Conservation (phyloP, 2,888 invertebrate species). For the Andrena fulva region DNA sequence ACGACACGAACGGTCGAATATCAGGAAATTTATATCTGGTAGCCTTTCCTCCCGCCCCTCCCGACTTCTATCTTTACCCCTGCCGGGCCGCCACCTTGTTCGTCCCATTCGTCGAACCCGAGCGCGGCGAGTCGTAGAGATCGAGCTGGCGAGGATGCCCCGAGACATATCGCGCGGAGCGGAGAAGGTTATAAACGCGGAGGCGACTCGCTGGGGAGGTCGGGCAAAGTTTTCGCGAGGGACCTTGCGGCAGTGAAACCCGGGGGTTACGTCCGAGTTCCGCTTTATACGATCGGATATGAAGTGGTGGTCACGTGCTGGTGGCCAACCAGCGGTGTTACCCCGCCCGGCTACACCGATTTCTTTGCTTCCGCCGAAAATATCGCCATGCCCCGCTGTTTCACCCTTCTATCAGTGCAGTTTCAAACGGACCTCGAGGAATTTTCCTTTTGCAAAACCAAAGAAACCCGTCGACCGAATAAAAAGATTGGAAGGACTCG, state of each 20-base stretch:
- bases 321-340: conserved; percentile 57
- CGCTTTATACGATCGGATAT: conserved; percentile 72
- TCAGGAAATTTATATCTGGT: conserved; percentile 87
- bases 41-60: conserved; percentile 71
- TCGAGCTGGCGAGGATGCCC: conserved; percentile 59
- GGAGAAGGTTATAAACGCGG: conserved; percentile 74
- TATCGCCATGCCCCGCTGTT: conserved; percentile 1
- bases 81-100: conserved; percentile 76
- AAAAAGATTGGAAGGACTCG: too few relatives aligned
- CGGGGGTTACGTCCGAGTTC: conserved; percentile 50
- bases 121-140: conserved; percentile 57
- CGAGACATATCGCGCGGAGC: conserved; percentile 72
- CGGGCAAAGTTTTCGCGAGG: conserved; percentile 58
- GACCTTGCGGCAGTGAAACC: conserved; percentile 38
- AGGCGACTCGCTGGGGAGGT: conserved; percentile 58
- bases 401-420: not conserved
- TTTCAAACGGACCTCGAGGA: not conserved
- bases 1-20: conserved; percentile 87
- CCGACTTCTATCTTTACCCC: conserved; percentile 83
- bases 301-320: conserved; percentile 72
- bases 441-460: too few relatives aligned
- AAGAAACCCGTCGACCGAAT: too few relatives aligned
- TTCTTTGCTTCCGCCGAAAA: conserved; percentile 27
- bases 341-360: conserved; percentile 55
- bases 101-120: conserved; percentile 65